These are phyloP conservation scores for Augiades crinisus DNA, from an alignment of 2,888 invertebrate species.

Conservation along the genomic window DNA sequence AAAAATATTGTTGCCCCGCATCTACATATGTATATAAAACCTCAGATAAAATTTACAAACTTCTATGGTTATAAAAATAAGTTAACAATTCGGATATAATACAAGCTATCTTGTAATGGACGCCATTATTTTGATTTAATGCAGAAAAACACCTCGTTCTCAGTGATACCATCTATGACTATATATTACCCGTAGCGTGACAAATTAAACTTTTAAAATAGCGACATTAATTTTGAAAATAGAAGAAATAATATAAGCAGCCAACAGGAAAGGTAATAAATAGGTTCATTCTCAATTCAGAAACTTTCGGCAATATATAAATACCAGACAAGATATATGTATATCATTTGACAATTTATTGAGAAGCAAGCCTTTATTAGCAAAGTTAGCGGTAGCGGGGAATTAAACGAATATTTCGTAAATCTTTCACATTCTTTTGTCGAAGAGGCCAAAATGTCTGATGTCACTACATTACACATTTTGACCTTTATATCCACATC, in stretches of 20 bases:
- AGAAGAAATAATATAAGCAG: constrained; percentile 7
- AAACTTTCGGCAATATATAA: constrained; percentile 8
- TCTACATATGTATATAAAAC: too few species aligned
- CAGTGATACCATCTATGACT: constrained; percentile 26
- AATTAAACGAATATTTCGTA: neutral
- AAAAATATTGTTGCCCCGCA: too few species aligned
- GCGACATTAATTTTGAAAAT: constrained; percentile 22
- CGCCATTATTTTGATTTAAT: constrained; percentile 6
- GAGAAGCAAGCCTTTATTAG: neutral
- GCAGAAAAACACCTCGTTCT: constrained; percentile 6
- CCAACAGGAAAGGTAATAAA: constrained; percentile 4
- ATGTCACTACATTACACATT: too few species aligned
- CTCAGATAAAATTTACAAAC: too few species aligned
- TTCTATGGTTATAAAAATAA: neutral
- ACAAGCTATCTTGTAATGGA: constrained; percentile 10
- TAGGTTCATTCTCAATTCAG: neutral
- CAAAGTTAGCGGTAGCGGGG: constrained; percentile 11
- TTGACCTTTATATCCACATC: too few species aligned
- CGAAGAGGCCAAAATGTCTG: neutral
- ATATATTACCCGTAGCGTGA: constrained; percentile 27
- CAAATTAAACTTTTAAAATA: constrained; percentile 26
- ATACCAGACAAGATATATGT: constrained; percentile 5
- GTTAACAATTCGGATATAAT: constrained; percentile 4
- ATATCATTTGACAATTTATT: constrained; percentile 7
- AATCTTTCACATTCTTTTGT: neutral